Percentiles rank a stretch among this genome's conserved stretches.
These are phyloP conservation scores for Lepidocyrtoides sp. DNA, from an alignment of 2,888 invertebrate genomes.

Conservation along the genomic window DNA sequence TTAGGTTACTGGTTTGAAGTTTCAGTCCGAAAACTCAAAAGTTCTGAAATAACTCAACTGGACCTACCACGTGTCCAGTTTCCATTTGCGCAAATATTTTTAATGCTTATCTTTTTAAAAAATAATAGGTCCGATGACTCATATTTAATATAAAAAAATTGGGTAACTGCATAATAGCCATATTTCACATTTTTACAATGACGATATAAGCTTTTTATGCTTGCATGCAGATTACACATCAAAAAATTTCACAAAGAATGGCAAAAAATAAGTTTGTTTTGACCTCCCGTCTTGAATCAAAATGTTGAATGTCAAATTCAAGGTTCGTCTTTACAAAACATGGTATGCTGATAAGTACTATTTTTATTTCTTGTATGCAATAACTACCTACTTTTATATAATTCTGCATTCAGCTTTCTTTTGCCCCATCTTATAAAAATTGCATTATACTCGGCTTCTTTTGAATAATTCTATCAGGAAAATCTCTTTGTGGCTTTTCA, in stretches of 20 bases:
- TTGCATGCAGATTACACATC: too few species aligned
- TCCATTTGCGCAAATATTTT: too few species aligned
- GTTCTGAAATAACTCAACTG: too few species aligned
- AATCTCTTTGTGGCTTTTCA: not conserved
- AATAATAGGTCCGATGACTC: too few species aligned
- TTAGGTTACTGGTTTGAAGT: too few species aligned
- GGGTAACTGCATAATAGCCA: too few species aligned
- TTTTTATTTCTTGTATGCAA: not conserved
- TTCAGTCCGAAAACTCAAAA: too few species aligned
- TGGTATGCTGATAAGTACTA: not conserved
- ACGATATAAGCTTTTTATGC: too few species aligned
- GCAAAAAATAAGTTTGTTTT: not conserved
- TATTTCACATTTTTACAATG: too few species aligned
- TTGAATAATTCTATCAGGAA: conserved; percentile 32
- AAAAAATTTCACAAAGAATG: not conserved
- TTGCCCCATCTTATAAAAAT: not conserved
- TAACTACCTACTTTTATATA: too few species aligned
- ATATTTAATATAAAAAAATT: not conserved
- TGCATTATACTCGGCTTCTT: not conserved
- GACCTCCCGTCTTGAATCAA: conserved; percentile 14
- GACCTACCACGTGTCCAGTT: too few species aligned
- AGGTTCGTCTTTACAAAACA: conserved; percentile 17
- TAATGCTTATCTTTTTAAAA: too few species aligned
- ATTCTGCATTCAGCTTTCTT: not conserved
- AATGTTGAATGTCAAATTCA: conserved; percentile 55